Evolutionary conservation across 2,797 vertebrate species (phyloP).

Genomic region (Ptychadena robeensis): DNA sequence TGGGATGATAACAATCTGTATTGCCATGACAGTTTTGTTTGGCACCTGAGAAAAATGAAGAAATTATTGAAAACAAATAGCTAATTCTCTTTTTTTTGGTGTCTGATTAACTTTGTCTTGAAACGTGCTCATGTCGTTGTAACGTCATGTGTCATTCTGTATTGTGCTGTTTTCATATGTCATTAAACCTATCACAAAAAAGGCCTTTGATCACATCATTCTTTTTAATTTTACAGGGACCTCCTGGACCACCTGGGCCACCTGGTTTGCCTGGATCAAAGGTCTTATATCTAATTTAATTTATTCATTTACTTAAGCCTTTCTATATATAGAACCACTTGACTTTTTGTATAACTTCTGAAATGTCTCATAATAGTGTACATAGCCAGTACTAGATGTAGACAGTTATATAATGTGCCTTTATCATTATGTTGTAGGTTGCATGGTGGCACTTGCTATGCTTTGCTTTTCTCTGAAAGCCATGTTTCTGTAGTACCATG

Average conservation of each 20-base stretch:
- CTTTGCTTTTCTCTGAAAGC: constrained; percentile 27
- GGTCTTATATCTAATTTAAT: constrained; percentile 74
- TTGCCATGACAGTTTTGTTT: too few species aligned
- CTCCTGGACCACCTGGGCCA: constrained; percentile 91
- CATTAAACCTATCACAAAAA: neutral
- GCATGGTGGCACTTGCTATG: neutral
- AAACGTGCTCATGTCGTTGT: neutral
- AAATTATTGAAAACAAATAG: too few species aligned
- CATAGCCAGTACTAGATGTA: too few species aligned
- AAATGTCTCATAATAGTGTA: neutral
- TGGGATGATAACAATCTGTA: too few species aligned
- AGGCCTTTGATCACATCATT: neutral
- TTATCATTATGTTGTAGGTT: neutral
- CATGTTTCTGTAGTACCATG: neutral
- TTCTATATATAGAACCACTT: neutral
- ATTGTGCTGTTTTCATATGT: neutral
- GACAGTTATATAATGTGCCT: neutral
- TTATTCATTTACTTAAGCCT: neutral
- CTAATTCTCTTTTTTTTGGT: too few species aligned
- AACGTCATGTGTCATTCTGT: neutral
- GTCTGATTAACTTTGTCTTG: neutral
- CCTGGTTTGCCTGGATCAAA: constrained; percentile 86
- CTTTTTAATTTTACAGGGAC: constrained; percentile 81
- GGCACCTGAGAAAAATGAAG: too few species aligned
- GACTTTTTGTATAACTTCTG: neutral